Base-by-base conservation (phyloP, 1,140 invertebrate species). In the Agrilus planipennis region DNA sequence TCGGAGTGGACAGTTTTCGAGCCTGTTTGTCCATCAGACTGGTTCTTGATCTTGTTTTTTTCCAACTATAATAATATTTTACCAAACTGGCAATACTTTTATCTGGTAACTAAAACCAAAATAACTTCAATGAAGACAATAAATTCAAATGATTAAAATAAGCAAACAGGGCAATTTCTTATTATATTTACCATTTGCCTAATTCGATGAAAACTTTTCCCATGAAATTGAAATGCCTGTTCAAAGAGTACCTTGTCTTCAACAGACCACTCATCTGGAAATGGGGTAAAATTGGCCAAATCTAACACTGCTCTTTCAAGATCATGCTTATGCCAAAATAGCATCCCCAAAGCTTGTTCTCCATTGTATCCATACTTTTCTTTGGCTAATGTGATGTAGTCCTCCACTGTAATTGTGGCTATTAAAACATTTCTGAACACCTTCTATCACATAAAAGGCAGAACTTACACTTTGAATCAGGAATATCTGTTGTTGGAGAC, bases 31-130 rank as follows among this genome's bases (percentile, higher is more conserved):
- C 92, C 86, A 97, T 95, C 16, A 94, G 66, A 57, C 89, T 95
- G 34, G 83, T 90, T 32, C 89, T 75, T 51, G 84, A 83, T 57
- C 89, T 69, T 9, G 89, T 91, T 59, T 96, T 97, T 61, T 97
- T 97, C 92, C 92, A 97, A 51, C 87, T 90, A 60, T 98, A 98
- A 63, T 97, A 98, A 65, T 95, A 96, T 64, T 95, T 95, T 0
- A 98, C 91, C 49, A 98, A 68, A 54, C 84, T 89, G 18, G 91
- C 87, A 52, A 97, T 94, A 31, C 89, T 87, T 69, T 97, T 97
- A 58, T 97, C 92, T 32, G 92, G 93, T 50, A 97, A 68, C 86
- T 90, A 55, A 28, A 50, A 55, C 4, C 16, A 39, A 15, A 39
- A 22, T 23, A 27, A 14, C 4, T 20, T 9, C 9, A 34, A 40